A percentile compares a stretch with the other conserved stretches of the same genome.
These are phyloP conservation scores for Karalla daura DNA, from an alignment of 2,797 vertebrate species.

Conservation along the genomic window DNA sequence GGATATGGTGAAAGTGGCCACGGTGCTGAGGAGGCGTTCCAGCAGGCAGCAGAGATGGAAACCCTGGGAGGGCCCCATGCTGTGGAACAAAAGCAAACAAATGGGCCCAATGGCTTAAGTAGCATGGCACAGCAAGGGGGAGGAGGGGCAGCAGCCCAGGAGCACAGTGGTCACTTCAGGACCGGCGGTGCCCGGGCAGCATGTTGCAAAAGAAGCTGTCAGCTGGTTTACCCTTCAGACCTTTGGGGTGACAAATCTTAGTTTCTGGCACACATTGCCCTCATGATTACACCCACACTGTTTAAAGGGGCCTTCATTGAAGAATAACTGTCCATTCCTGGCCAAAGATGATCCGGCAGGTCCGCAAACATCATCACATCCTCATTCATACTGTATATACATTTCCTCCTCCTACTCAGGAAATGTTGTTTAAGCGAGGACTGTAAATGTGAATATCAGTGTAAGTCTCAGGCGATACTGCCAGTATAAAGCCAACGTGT, in stretches of 20 bases:
- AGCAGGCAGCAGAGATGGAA: constrained; percentile 52
- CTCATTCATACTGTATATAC: too few relatives aligned
- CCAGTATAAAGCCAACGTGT: too few relatives aligned
- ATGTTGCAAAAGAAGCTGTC: constrained; percentile 40
- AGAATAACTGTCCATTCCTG: too few relatives aligned
- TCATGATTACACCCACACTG: not conserved
- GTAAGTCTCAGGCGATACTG: too few relatives aligned
- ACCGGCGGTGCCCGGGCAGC: constrained; percentile 23
- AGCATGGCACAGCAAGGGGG: constrained; percentile 58
- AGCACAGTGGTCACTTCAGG: constrained; percentile 57
- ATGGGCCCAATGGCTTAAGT: constrained; percentile 69
- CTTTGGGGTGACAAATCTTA: constrained; percentile 17
- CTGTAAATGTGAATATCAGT: too few relatives aligned
- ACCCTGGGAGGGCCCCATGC: constrained; percentile 73
- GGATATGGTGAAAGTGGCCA: constrained; percentile 57
- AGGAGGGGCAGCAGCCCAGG: constrained; percentile 48
- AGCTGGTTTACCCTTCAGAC: constrained; percentile 15
- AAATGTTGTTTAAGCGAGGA: too few relatives aligned
- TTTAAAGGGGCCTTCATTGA: too few relatives aligned
- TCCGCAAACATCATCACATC: too few relatives aligned
- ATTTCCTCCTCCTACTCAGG: too few relatives aligned
- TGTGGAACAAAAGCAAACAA: constrained; percentile 79
- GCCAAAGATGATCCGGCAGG: too few relatives aligned
- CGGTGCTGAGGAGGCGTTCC: constrained; percentile 56
- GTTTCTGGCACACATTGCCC: constrained; percentile 7